A percentile compares a stretch with the other conserved stretches of the same genome.
Conservation (phyloP, 2,113 vertebrate genomes). For the Cynoglossus semilaevis region DNA sequence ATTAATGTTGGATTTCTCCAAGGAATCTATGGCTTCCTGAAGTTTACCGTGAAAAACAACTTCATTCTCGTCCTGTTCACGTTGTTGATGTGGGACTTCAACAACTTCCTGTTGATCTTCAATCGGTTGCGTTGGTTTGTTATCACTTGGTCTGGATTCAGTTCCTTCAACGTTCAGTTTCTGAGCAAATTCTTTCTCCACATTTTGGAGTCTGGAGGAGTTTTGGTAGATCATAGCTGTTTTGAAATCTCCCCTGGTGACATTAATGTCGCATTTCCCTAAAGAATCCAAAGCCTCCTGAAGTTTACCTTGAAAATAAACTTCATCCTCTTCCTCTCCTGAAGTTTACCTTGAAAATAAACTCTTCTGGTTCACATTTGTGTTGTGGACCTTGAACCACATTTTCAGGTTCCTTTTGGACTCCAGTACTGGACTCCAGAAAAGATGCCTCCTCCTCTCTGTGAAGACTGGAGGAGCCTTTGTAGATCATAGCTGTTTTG, state of each 20-base stretch:
- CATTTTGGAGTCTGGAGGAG: slow-evolving; percentile 71
- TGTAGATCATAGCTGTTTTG: slow-evolving; percentile 86
- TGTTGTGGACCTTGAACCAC: neutral
- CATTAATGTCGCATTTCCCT: slow-evolving; percentile 84
- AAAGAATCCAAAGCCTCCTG: slow-evolving; percentile 82
- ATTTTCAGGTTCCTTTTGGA: neutral
- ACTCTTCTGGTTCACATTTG: slow-evolving; percentile 65
- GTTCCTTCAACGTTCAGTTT: slow-evolving; percentile 52
- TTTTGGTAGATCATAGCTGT: slow-evolving; percentile 85
- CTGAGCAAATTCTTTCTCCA: slow-evolving; percentile 48
- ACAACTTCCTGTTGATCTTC: no score
- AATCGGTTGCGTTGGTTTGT: slow-evolving; percentile 51
- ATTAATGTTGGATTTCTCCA: slow-evolving; percentile 86
- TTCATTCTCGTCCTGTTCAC: slow-evolving; percentile 75
- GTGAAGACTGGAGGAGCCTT: slow-evolving; percentile 75
- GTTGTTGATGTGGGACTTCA: no score
- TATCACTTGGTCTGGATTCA: slow-evolving; percentile 76
- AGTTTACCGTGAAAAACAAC: slow-evolving; percentile 80
- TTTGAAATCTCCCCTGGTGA: slow-evolving; percentile 86
- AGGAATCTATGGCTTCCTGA: slow-evolving; percentile 80
- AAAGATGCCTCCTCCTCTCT: slow-evolving; percentile 42
- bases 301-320: slow-evolving; percentile 79
- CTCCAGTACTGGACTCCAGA: slow-evolving; percentile 40
- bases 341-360: slow-evolving; percentile 78
- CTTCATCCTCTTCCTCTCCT: no score